Evolutionary conservation across 2,888 invertebrate genomes (phyloP), one percentile per base, ranked within the genome.

Genomic region (Labia minor): DNA sequence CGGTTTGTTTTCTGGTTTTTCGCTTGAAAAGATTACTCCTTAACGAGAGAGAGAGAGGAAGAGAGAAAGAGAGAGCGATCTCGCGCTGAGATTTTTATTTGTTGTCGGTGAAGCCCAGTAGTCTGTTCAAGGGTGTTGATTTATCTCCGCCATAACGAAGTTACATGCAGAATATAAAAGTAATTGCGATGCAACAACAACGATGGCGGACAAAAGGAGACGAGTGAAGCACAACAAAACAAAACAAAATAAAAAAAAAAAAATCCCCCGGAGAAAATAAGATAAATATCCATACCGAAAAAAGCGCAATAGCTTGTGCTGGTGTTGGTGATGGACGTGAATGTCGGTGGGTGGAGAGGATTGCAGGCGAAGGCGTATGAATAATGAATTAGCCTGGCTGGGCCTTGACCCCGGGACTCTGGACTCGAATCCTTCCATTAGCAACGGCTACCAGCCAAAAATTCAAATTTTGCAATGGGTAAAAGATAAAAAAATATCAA

Each of bases 101-200:
- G 49, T 49, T 49, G 49, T 49, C 2, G n/a, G 26, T 8, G n/a
- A 49, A 49, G 49, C 49, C 49, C 49, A 49, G 49, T 49, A 49
- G 49, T 16, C 49, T 16, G 4, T 49, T 49, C 49, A 49, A n/a
- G 49, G 49, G 49, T 49, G 49, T 49, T 49, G 49, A 49, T 49
- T 49, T 49, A 49, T 49, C 49, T 11, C 16, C 49, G 49, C 49
- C 16, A 49, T 49, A 49, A 49, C 49, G 49, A 49, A 49, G 49
- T 49, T 49, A 49, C 49, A 49, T n/a, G 49, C 49, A 49, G 49
- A 49, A 49, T 49, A 49, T 49, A 49, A 49, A 49, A 49, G 49
- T 49, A 49, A 49, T 49, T 49, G 49, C 49, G 16, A 49, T 49
- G 49, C 49, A 49, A 49, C 49, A 49, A 49, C 49, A 26, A 26